A percentile compares a stretch with the other conserved stretches of the same genome.
Conservation (phyloP, 2,113 vertebrate genomes). For the Turdus rufiventris region DNA sequence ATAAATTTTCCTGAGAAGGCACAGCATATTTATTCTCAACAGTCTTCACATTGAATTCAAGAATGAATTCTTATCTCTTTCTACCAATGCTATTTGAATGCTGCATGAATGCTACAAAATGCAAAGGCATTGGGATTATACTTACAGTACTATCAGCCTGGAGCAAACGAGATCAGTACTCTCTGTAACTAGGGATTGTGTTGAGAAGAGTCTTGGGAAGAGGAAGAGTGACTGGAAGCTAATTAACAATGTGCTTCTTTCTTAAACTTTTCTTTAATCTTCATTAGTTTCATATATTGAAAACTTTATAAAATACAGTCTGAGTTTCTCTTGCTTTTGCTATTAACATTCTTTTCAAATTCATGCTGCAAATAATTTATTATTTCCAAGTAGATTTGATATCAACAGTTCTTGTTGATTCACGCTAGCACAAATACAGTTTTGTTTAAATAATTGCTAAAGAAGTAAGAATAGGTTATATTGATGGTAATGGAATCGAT, state of each 20-base stretch:
- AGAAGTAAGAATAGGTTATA: conserved; percentile 50
- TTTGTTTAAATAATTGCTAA: conserved; percentile 59
- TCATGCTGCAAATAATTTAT: background rate
- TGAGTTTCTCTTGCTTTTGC: background rate
- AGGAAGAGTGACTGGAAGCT: background rate
- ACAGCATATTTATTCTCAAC: background rate
- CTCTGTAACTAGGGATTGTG: background rate
- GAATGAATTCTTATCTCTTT: background rate
- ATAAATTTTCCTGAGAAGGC: background rate
- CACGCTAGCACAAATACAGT: conserved; percentile 30
- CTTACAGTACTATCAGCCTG: background rate
- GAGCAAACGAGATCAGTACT: background rate
- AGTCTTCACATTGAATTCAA: background rate
- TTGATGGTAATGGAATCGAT: background rate
- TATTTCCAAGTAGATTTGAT: conserved; percentile 1
- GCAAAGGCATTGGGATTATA: background rate
- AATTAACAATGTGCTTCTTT: background rate
- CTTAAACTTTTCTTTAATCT: conserved; percentile 13
- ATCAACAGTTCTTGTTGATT: conserved; percentile 31
- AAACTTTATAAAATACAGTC: conserved; percentile 25
- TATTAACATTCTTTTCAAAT: conserved; percentile 36
- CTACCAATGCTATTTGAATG: background rate
- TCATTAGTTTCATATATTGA: background rate
- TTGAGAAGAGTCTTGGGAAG: background rate
- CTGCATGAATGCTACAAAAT: background rate